A percentile compares a stretch with the other conserved stretches of the same genome.
Evolutionary conservation across 2,113 vertebrate species (phyloP).

Genomic region (Mastomys natalensis): DNA sequence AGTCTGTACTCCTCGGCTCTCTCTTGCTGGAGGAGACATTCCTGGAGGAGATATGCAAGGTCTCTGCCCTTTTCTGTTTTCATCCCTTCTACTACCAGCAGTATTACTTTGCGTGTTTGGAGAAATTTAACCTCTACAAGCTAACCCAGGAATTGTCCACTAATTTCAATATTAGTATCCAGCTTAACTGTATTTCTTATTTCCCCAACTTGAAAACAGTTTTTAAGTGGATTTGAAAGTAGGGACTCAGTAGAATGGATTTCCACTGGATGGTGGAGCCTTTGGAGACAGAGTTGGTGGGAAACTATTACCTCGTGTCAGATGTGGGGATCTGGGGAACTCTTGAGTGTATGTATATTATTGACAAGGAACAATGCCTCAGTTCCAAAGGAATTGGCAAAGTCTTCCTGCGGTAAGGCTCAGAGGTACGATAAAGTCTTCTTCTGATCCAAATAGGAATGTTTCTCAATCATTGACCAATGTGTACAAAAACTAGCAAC

Average conservation of each 20-base stretch:
- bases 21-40: background rate
- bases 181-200: background rate
- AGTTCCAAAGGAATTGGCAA: background rate
- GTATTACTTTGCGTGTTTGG: background rate
- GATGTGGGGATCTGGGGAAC: background rate
- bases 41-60: background rate
- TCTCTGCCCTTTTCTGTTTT: background rate
- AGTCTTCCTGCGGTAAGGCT: background rate
- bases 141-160: background rate
- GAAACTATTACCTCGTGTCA: constrained; percentile 70
- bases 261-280: constrained; percentile 11
- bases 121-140: background rate
- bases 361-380: background rate
- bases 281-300: constrained; percentile 53
- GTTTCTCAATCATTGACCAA: background rate
- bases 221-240: constrained; percentile 43
- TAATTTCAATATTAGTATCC: background rate
- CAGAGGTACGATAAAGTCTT: background rate
- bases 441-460: background rate
- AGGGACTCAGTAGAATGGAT: constrained; percentile 23
- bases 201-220: background rate
- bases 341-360: background rate
- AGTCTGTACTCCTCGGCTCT: background rate
- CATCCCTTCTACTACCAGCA: background rate
- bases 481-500: background rate